These are phyloP conservation scores for Halcyon malimbica DNA, from an alignment of 2,113 vertebrate species.

Conservation along the genomic window DNA sequence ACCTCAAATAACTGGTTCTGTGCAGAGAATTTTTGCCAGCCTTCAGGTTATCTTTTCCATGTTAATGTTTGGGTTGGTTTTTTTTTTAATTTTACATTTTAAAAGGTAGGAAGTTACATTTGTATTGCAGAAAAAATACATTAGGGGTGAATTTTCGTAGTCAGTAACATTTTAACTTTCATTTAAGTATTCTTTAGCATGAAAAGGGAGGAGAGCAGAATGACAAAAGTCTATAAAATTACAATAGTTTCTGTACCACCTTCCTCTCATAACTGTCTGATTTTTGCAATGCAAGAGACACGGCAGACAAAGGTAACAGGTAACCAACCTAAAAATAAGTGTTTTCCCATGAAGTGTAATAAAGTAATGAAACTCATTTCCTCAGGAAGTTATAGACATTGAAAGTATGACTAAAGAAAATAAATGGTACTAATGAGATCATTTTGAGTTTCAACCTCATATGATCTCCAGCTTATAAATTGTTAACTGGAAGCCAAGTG, in stretches of 20 bases:
- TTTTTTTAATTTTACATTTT: not conserved
- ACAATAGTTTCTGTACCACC: not conserved
- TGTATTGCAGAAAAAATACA: not conserved
- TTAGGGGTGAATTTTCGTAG: not conserved
- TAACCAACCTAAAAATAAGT: not conserved
- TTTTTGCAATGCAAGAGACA: not conserved
- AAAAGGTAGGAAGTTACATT: not conserved
- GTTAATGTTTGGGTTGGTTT: not conserved
- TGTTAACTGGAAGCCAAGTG: not conserved
- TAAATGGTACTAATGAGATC: slow-evolving; percentile 17
- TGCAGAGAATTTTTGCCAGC: not conserved
- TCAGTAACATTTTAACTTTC: not conserved
- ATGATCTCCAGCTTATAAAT: slow-evolving; percentile 9
- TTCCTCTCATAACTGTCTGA: not conserved
- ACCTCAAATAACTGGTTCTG: not conserved
- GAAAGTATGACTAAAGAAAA: slow-evolving; percentile 34
- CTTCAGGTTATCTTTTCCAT: not conserved
- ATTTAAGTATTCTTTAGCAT: not conserved
- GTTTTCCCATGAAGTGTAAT: not conserved
- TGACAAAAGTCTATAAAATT: not conserved
- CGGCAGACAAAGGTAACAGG: not conserved
- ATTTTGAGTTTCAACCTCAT: not conserved
- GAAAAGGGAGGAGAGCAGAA: not conserved
- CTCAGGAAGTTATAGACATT: not conserved
- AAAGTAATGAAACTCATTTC: not conserved